Conservation (phyloP, 2,797 vertebrate species). For the Rhinella marina region DNA sequence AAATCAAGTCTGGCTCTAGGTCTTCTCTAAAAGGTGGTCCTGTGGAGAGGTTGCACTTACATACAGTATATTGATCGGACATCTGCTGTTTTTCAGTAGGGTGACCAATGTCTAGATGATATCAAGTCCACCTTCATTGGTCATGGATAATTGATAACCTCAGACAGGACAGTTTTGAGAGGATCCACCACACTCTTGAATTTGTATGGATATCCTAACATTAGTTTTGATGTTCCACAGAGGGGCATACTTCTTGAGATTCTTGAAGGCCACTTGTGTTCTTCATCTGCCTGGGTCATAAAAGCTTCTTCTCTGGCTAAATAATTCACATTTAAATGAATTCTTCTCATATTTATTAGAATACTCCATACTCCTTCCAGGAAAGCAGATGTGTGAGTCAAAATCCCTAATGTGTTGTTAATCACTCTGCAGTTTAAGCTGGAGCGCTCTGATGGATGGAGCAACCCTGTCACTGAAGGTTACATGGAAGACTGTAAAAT, state of each 20-base stretch:
- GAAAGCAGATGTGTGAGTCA: constrained; percentile 30
- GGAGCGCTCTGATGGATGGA: not conserved
- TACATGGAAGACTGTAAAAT: not conserved
- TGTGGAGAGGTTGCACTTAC: no score
- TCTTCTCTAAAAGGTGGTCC: no score
- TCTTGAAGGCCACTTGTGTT: not conserved
- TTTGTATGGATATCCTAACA: no score
- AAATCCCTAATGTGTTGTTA: not conserved
- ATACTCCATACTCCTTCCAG: not conserved
- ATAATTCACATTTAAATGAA: no score
- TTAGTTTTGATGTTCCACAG: not conserved
- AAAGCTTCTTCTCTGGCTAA: constrained; percentile 8
- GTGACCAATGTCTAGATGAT: no score
- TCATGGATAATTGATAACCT: no score
- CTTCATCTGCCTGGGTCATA: not conserved
- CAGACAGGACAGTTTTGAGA: no score
- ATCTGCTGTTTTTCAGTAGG: no score
- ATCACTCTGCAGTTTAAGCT: not conserved
- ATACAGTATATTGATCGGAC: no score
- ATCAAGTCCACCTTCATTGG: no score
- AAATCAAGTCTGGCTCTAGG: no score
- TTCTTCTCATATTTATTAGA: not conserved
- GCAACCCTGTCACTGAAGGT: not conserved
- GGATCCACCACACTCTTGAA: no score
- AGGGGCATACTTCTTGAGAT: not conserved